Conservation (phyloP, 2,797 vertebrate genomes). For the Sus cebifrons region DNA sequence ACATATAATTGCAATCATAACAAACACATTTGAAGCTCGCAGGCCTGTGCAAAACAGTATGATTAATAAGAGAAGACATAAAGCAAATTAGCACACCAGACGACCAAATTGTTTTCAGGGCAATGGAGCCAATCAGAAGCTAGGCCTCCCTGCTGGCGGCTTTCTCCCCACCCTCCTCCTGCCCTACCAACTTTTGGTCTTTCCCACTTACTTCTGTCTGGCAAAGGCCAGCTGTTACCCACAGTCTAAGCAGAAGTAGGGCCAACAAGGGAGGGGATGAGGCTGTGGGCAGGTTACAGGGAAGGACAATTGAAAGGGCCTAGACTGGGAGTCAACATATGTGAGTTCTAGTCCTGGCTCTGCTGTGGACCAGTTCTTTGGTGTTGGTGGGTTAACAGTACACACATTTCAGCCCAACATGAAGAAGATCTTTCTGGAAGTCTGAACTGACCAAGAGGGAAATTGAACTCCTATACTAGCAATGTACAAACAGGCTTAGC, state of each 20-base stretch:
- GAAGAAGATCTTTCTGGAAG: conserved; percentile 55
- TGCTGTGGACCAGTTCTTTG: conserved; percentile 11
- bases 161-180: neutral
- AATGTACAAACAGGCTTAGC: neutral
- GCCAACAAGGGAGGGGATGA: neutral
- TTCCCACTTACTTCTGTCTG: conserved; percentile 4
- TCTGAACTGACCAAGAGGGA: neutral
- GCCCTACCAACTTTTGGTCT: conserved; percentile 20
- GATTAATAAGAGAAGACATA: conserved; percentile 81
- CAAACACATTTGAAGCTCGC: conserved; percentile 80
- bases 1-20: conserved; percentile 82
- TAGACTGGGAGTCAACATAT: neutral
- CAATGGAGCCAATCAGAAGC: conserved; percentile 55
- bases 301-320: neutral
- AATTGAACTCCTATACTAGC: neutral
- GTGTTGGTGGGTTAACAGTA: neutral
- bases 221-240: conserved; percentile 29
- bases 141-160: neutral
- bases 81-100: conserved; percentile 69
- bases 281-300: neutral
- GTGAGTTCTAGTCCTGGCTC: neutral
- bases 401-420: neutral
- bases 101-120: conserved; percentile 76
- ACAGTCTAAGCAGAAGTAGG: neutral
- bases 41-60: conserved; percentile 68